A percentile compares a stretch with the other conserved stretches of the same genome.
These are phyloP conservation scores for Artibeus jamaicensis DNA, from an alignment of 2,797 vertebrate genomes.

Conservation along the genomic window DNA sequence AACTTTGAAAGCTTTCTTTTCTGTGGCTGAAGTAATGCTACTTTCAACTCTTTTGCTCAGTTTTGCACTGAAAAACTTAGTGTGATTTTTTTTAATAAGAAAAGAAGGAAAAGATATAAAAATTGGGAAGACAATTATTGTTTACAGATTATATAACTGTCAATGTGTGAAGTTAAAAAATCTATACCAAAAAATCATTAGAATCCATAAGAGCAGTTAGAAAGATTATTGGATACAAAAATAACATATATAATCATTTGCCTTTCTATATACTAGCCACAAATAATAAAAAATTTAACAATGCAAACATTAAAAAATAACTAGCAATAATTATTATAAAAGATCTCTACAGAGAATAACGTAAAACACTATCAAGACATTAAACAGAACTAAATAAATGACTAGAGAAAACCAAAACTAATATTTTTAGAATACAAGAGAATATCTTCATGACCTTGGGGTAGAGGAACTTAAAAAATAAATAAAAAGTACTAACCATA, in stretches of 20 bases:
- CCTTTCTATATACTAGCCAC: neutral
- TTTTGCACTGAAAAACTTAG: neutral
- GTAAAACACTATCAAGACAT: neutral
- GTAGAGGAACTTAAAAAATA: neutral
- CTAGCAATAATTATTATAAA: neutral
- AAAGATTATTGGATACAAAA: neutral
- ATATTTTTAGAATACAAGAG: neutral
- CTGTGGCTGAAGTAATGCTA: neutral
- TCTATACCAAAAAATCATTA: neutral
- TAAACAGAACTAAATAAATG: neutral
- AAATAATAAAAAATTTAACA: neutral
- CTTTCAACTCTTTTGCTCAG: neutral
- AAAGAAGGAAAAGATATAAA: neutral
- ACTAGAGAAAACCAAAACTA: neutral
- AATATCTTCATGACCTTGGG: neutral
- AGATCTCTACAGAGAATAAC: neutral
- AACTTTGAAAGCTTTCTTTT: neutral
- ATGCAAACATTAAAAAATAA: neutral
- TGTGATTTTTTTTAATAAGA: neutral
- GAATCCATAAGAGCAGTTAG: neutral
- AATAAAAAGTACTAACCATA: neutral
- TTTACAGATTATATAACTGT: neutral
- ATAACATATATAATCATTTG: neutral
- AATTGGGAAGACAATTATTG: neutral
- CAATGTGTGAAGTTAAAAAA: neutral